These are phyloP conservation scores for Palaemon carinicauda DNA, from an alignment of 1,140 invertebrate genomes.

Conservation along the genomic window DNA sequence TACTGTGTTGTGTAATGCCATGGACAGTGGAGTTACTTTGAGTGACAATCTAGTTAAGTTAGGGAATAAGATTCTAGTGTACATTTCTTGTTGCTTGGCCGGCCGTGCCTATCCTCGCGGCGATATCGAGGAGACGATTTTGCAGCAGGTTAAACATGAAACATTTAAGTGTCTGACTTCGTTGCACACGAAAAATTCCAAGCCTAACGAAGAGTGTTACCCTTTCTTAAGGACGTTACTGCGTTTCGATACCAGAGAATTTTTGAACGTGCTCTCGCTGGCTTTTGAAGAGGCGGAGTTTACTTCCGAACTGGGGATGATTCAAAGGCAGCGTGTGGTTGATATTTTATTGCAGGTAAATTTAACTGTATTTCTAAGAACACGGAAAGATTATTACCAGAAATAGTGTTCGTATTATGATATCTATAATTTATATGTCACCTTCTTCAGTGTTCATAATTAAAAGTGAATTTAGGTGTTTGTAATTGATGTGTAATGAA, in stretches of 20 bases:
- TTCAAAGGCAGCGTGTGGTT: constrained; percentile 80
- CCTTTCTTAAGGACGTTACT: constrained; percentile 83
- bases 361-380: neutral
- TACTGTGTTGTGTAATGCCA: constrained; percentile 64
- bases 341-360: constrained; percentile 77
- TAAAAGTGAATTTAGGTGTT: too few relatives aligned
- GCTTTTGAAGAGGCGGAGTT: constrained; percentile 89
- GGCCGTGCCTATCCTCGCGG: constrained; percentile 90
- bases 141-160: constrained; percentile 78
- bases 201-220: constrained; percentile 76
- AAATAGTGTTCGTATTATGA: too few relatives aligned
- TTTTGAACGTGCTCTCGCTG: constrained; percentile 87
- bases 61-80: constrained; percentile 92
- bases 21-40: constrained; percentile 60
- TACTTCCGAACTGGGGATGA: constrained; percentile 75
- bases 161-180: constrained; percentile 68
- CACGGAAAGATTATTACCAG: neutral
- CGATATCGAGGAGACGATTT: constrained; percentile 77
- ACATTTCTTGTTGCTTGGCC: constrained; percentile 90
- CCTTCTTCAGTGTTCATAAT: too few relatives aligned
- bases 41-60: constrained; percentile 66
- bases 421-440: too few relatives aligned
- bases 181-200: constrained; percentile 74
- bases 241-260: constrained; percentile 87
- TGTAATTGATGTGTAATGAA: too few relatives aligned